These are phyloP conservation scores for Sebastes reedi DNA, from an alignment of 2,797 vertebrate species.

Conservation along the genomic window DNA sequence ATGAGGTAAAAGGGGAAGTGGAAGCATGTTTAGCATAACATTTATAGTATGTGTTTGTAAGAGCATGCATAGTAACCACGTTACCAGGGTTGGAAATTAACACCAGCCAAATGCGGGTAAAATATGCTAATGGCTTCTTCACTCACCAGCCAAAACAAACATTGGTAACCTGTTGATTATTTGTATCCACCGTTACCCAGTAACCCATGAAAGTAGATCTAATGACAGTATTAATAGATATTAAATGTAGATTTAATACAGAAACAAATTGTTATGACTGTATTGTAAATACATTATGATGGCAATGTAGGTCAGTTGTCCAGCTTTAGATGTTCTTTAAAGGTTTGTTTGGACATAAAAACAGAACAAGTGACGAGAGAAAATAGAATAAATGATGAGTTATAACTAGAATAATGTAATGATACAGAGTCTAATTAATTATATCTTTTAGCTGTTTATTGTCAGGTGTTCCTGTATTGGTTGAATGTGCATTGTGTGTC, in stretches of 20 bases:
- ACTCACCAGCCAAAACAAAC: too few species aligned
- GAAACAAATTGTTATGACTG: not conserved
- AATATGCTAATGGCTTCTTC: too few species aligned
- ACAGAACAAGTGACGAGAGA: not conserved
- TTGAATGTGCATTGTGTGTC: conserved; percentile 6
- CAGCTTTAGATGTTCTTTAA: not conserved
- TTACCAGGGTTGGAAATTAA: not conserved
- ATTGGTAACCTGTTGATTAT: too few species aligned
- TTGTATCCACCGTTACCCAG: too few species aligned
- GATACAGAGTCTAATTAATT: not conserved
- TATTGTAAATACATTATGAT: not conserved
- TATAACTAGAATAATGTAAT: not conserved
- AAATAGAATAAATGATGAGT: not conserved
- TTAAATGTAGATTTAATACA: not conserved
- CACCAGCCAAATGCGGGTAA: too few species aligned
- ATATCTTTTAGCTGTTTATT: not conserved
- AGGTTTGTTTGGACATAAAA: not conserved
- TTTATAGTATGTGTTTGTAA: not conserved
- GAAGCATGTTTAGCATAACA: not conserved
- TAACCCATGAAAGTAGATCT: not conserved
- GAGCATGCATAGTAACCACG: not conserved
- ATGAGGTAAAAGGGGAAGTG: not conserved
- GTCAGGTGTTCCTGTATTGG: conserved; percentile 39
- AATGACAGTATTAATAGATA: not conserved
- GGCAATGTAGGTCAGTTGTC: not conserved